phyloP scores from a whole-genome alignment of 2,888 invertebrate species.

The Sceliomorpha sp. region DNA sequence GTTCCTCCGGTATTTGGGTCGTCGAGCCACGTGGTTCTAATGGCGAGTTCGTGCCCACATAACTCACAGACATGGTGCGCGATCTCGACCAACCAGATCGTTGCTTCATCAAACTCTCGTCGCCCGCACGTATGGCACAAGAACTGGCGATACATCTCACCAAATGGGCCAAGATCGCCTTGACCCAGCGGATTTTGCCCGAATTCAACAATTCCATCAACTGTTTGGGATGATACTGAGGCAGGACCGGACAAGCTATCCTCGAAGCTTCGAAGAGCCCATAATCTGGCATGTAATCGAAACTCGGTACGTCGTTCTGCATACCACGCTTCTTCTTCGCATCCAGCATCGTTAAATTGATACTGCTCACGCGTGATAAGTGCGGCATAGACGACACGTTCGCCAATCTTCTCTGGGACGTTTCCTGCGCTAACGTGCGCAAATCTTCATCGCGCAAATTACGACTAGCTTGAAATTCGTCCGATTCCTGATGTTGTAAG shows the following conservation, averaged over 20 bases:
- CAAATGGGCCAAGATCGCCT: conserved; percentile 97
- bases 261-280: conserved; percentile 98
- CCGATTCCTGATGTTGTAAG: conserved; percentile 82
- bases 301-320: conserved; percentile 78
- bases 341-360: conserved; percentile 90
- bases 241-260: conserved; percentile 97
- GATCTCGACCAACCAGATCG: conserved; percentile 93
- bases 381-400: conserved; percentile 90
- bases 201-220: conserved; percentile 98
- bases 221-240: conserved; percentile 99
- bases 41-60: conserved; percentile 89
- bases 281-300: conserved; percentile 95
- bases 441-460: conserved; percentile 87
- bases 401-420: conserved; percentile 85
- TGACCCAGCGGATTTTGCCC: conserved; percentile 98
- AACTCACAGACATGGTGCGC: conserved; percentile 93
- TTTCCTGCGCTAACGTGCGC: conserved; percentile 85
- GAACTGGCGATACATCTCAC: conserved; percentile 87
- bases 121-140: conserved; percentile 80
- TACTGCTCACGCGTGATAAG: conserved; percentile 90
- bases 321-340: conserved; percentile 84
- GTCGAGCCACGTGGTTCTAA: conserved; percentile 89
- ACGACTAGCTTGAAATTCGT: conserved; percentile 87
- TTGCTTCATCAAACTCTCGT: conserved; percentile 78
- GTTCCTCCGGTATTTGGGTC: conserved; percentile 90